These are phyloP conservation scores for Leuctra nigra DNA, from an alignment of 2,888 invertebrate genomes.

Conservation along the genomic window DNA sequence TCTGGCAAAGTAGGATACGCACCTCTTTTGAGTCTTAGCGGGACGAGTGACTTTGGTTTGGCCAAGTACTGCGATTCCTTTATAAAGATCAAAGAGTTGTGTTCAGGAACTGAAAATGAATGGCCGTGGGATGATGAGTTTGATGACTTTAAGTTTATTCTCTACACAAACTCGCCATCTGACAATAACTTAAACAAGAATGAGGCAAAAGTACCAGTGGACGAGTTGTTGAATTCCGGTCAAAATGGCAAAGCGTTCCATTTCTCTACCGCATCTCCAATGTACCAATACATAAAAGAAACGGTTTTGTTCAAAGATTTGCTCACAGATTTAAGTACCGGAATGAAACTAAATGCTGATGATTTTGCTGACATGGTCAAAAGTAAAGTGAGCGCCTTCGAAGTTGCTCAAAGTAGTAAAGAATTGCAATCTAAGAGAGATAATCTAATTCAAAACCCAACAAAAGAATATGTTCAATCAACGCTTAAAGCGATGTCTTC, in stretches of 20 bases:
- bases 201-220: too few species aligned
- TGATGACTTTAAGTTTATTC: not conserved
- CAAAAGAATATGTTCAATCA: not conserved
- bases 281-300: too few species aligned
- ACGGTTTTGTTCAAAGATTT: conserved; percentile 1
- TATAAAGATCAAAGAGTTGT: not conserved
- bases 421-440: not conserved
- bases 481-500: not conserved
- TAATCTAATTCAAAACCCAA: not conserved
- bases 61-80: not conserved
- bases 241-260: too few species aligned
- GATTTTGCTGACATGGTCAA: too few species aligned
- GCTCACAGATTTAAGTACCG: too few species aligned
- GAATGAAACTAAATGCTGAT: too few species aligned
- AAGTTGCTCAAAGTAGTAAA: not conserved
- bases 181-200: not conserved
- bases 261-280: too few species aligned
- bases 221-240: too few species aligned
- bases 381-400: too few species aligned
- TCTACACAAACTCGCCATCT: not conserved
- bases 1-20: not conserved
- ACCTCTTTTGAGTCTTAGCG: not conserved
- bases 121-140: not conserved
- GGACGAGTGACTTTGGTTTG: not conserved
- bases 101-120: not conserved